These are phyloP conservation scores for Hecatera dysodea DNA, from an alignment of 2,888 invertebrate genomes.

Conservation along the genomic window DNA sequence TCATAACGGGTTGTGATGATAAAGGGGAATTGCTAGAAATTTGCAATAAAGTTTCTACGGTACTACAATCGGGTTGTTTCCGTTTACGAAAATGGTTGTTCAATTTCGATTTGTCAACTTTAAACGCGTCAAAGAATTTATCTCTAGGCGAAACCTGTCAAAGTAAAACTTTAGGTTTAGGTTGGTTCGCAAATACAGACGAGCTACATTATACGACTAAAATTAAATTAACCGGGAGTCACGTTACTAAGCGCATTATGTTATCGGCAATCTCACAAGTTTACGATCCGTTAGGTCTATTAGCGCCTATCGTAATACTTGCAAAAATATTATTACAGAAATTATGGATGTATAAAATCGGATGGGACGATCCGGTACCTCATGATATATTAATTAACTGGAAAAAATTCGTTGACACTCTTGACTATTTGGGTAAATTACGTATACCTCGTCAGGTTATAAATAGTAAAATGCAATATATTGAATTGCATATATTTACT, in stretches of 20 bases:
- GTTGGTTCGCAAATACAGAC: conserved; percentile 1
- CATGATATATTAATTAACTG: conserved; percentile 11
- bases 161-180: conserved; percentile 9
- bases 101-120: conserved; percentile 4
- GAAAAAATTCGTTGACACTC: conserved; percentile 7
- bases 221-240: neutral
- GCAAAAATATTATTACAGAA: conserved; percentile 15
- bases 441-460: too few species aligned
- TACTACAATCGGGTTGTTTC: conserved; percentile 2
- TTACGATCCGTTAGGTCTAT: conserved; percentile 11
- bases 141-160: conserved; percentile 11
- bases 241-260: conserved; percentile 20
- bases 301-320: conserved; percentile 12
- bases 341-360: conserved; percentile 12
- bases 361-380: conserved; percentile 13
- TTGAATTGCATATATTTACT: too few species aligned
- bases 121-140: conserved; percentile 10
- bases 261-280: conserved; percentile 14
- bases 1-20: conserved; percentile 3
- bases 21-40: neutral
- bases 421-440: neutral
- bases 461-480: too few species aligned
- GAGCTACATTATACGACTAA: conserved; percentile 5
- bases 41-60: neutral
- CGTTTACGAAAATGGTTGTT: conserved; percentile 19